Conservation (phyloP, 2,888 invertebrate genomes). For the Perdita meconis region DNA sequence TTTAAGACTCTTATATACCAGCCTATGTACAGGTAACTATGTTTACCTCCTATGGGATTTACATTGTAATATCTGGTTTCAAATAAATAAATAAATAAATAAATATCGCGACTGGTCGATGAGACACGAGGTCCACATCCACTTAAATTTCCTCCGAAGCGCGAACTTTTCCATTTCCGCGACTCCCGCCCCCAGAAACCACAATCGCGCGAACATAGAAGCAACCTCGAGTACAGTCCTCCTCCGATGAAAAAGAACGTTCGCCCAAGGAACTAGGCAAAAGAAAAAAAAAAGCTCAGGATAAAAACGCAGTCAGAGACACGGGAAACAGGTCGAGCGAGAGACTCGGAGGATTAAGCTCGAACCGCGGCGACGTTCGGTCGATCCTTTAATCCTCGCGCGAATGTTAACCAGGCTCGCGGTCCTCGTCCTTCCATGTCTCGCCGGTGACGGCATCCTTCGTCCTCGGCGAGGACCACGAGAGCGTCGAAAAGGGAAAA, state of each 20-base stretch:
- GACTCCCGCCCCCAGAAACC: too few species aligned
- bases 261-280: background rate
- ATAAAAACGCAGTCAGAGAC: background rate
- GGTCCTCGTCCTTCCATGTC: slow-evolving; percentile 46
- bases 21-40: too few species aligned
- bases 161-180: too few species aligned
- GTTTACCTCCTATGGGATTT: too few species aligned
- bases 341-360: slow-evolving; percentile 19
- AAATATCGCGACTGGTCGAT: too few species aligned
- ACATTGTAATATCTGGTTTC: too few species aligned
- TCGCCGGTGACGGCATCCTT: slow-evolving; percentile 52
- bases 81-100: too few species aligned
- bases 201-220: too few species aligned
- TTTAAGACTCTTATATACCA: too few species aligned
- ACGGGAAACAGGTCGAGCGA: background rate
- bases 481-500: background rate
- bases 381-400: slow-evolving; percentile 53
- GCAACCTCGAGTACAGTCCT: too few species aligned
- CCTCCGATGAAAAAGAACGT: background rate
- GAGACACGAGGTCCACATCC: too few species aligned
- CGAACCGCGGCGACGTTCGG: slow-evolving; percentile 13
- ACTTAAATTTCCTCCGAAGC: too few species aligned
- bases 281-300: background rate
- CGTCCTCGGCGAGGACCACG: slow-evolving; percentile 6
- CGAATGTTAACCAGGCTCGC: slow-evolving; percentile 49